Base-by-base conservation (phyloP, 2,113 vertebrate genomes). In the Oryzias celebensis region DNA sequence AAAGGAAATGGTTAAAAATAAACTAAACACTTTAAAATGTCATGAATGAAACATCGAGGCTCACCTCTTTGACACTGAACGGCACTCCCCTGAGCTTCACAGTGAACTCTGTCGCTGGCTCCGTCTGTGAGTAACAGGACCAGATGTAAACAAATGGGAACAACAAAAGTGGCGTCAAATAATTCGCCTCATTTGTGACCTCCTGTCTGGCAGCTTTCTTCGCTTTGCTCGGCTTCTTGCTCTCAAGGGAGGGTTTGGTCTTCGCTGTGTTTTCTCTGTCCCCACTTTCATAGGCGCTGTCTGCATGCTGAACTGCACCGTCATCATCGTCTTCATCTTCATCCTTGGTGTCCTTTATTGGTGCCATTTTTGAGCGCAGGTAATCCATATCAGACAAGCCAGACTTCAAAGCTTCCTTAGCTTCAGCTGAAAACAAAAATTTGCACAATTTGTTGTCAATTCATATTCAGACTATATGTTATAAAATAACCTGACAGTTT, bases 381-480 rank as follows among this genome's bases (percentile, higher is more conserved):
- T 99, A 98, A 3, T 98, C 96, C 95, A 97, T 95, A 78, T 98
- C 97, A 0, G 96, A 98, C 46, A 98, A 83, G 5, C 76, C 89
- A 61, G 88, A 87, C 80, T 90, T 90, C 20, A 90, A 63, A 20
- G 91, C 91, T 66, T 88, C 78, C 70, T 89, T 92, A 16, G 65
- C 26, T 26, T 71, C 12, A 75, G 49, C 91, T 92, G 66, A 23
- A 67, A 85, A 22, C 14, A 69, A 62, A 17, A 58, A 55, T 3
- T 58, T 41, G 14, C 20, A 60, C 14, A 36, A 31, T 59, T 46
- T 16, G 4, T 14, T 44, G 13, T 14, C 13, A 44, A 16, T 17
- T 45, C 4, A 45, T 17, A 45, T 16, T 16, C 14, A 17, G 10
- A 5, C 44, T 17, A 16, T 45, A 12, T 36, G 1, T 28, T 6